Base-by-base conservation (phyloP, 2,113 vertebrate genomes). In the Planiliza haematocheilus region DNA sequence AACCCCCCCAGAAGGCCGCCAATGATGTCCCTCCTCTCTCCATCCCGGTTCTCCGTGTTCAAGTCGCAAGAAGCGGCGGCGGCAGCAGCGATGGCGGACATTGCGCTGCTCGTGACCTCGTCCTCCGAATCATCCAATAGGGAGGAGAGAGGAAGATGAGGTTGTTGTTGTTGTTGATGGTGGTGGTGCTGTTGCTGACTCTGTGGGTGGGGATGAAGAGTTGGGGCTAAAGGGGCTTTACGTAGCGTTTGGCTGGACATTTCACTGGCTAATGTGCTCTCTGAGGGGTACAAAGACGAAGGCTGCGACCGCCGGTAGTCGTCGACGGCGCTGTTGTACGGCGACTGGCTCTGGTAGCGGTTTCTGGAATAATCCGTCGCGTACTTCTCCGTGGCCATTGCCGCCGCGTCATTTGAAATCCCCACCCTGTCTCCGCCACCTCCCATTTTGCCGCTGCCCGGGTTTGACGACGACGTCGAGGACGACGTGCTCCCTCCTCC, bases 61-160 rank as follows among this genome's bases (percentile, higher is more conserved):
- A 94, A 79, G 16, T 94, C 92, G 11, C 92, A 89, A 5, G 94
- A 94, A 21, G 93, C 93, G 0, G 93, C 93, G 0, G 94, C 94
- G 0, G 93, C 93, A 5, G 93, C 94, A 0, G 94, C 94, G 7
- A 94, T 95, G 59, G 93, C 93, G 2, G 94, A 94, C 93, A 94
- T 94, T 2, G 94, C 93, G n/a, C 92, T 94, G 88, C 93, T 94
- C 17, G 93, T 94, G 69, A 94, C 94, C 80, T 95, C 94, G 8
- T 95, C 94, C 79, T 95, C 94, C 0, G 94, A 94, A 58, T 95
- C 94, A 39, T 94, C 94, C 80, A 95, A 37, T 0, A 95, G 79
- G 49, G 94, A 93, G 20, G 93, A 94, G 21, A 95, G 92, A 4
- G 94, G 94, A 38, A 95, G 93, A 85, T 95, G 94, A 1, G 92